Evolutionary conservation across 2,888 invertebrate species (phyloP).

Genomic region (Pemphredon lugubris): DNA sequence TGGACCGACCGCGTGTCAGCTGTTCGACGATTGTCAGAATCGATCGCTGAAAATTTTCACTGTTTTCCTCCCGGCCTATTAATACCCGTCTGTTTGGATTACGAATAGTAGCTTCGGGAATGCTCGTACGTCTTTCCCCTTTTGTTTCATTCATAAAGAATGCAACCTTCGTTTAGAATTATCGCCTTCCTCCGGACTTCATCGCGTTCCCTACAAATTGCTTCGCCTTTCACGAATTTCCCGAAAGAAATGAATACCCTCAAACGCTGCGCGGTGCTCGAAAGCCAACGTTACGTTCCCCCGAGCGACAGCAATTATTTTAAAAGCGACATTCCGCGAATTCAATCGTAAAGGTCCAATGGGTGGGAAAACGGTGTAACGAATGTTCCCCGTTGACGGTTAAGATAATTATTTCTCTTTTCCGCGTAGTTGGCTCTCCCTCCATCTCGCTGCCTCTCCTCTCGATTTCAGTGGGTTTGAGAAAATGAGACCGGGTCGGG

Average conservation of each 20-base stretch:
- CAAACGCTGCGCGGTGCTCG: too few species aligned
- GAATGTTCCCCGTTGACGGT: neutral
- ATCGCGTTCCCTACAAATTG: neutral
- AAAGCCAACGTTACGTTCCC: too few species aligned
- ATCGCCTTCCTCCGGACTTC: neutral
- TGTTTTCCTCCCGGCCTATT: constrained; percentile 63
- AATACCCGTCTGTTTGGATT: constrained; percentile 61
- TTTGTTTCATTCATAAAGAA: constrained; percentile 42
- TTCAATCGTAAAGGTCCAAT: too few species aligned
- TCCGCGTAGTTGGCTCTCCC: neutral
- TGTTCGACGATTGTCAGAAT: constrained; percentile 59
- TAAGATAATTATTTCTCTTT: neutral
- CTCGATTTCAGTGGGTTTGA: neutral
- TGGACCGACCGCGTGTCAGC: constrained; percentile 42
- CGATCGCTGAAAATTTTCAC: constrained; percentile 60
- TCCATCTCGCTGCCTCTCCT: too few species aligned
- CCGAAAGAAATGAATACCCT: too few species aligned
- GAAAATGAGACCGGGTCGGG: neutral
- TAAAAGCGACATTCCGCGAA: too few species aligned
- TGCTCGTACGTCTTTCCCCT: constrained; percentile 46
- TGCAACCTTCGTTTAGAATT: constrained; percentile 35
- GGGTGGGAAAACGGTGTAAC: neutral
- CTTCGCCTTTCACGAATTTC: too few species aligned
- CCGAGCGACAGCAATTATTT: too few species aligned
- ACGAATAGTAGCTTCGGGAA: constrained; percentile 55